Evolutionary conservation across 1,140 invertebrate species (phyloP).

Genomic region (Dendrolimus kikuchii): DNA sequence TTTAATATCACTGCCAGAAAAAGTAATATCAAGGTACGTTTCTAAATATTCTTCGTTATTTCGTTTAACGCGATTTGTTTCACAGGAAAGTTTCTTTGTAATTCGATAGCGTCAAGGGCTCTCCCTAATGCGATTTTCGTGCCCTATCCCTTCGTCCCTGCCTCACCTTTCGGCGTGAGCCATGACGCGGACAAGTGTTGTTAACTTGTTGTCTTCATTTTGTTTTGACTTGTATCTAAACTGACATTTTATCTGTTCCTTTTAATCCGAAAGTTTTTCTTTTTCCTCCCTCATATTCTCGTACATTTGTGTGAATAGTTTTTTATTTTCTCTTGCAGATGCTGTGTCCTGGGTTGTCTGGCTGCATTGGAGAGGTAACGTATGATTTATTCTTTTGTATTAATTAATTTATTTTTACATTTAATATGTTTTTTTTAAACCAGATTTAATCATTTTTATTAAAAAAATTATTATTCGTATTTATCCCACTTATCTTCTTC

Average conservation of each 20-base stretch:
- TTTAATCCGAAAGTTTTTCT: constrained; percentile 10
- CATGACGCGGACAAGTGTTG: constrained; percentile 55
- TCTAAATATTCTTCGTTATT: background rate
- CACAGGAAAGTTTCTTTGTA: constrained; percentile 27
- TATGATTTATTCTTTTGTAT: constrained; percentile 19
- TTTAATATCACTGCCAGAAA: constrained; percentile 1
- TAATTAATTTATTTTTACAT: constrained; percentile 9
- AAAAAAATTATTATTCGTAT: background rate
- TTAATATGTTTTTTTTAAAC: background rate
- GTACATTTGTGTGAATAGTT: constrained; percentile 11
- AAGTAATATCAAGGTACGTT: constrained; percentile 1
- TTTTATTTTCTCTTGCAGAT: constrained; percentile 5
- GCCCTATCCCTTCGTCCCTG: constrained; percentile 28
- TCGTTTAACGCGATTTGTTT: constrained; percentile 2
- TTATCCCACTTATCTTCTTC: background rate
- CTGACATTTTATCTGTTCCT: constrained; percentile 18
- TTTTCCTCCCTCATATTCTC: constrained; percentile 10
- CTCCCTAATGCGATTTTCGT: constrained; percentile 40
- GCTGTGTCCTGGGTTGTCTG: background rate
- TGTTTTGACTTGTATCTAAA: constrained; percentile 39
- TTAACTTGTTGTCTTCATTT: constrained; percentile 61
- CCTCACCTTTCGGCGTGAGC: constrained; percentile 2
- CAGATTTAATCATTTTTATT: background rate
- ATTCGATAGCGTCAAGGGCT: constrained; percentile 50
- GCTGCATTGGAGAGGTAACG: constrained; percentile 25